A percentile compares a stretch with the other conserved stretches of the same genome.
Conservation (phyloP, 2,888 invertebrate species). For the Ichneumon xanthorius region DNA sequence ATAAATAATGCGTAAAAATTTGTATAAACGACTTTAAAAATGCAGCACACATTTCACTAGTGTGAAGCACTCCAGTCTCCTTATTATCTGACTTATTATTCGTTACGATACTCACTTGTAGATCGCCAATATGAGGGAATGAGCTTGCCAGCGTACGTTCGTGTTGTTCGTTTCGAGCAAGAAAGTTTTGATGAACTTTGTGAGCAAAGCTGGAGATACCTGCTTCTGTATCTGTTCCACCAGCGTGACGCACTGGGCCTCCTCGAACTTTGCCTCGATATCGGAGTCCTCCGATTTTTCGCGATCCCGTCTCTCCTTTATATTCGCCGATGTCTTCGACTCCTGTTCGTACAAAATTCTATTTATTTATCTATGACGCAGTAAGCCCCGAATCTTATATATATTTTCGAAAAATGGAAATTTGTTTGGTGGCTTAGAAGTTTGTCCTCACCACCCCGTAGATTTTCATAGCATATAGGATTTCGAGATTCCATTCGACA, state of each 20-base stretch:
- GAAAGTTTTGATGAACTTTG: constrained; percentile 94
- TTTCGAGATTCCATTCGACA: too few species aligned
- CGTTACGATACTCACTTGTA: constrained; percentile 88
- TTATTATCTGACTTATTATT: not conserved
- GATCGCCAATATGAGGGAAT: constrained; percentile 93
- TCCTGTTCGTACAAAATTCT: constrained; percentile 68
- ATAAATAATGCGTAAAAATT: too few species aligned
- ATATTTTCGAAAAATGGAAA: not conserved
- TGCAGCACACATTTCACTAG: too few species aligned
- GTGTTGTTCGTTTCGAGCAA: constrained; percentile 97
- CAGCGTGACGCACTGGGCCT: constrained; percentile 88
- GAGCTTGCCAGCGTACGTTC: constrained; percentile 97
- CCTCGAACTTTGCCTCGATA: constrained; percentile 89
- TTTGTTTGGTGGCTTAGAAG: too few species aligned
- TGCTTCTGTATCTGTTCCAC: constrained; percentile 90
- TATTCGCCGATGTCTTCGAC: constrained; percentile 74
- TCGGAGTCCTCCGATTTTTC: constrained; percentile 90
- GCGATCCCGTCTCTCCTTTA: constrained; percentile 87
- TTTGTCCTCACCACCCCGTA: too few species aligned
- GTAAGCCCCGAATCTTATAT: not conserved
- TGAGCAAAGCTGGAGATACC: constrained; percentile 85
- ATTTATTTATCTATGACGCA: not conserved
- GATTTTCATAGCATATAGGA: not conserved
- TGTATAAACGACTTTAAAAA: too few species aligned
- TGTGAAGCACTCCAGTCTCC: too few species aligned